Percentiles rank a stretch among this genome's conserved stretches.
Conservation (phyloP, 30 jellyfish, hydroid and myxozoan species). For the Aurelia sp. region DNA sequence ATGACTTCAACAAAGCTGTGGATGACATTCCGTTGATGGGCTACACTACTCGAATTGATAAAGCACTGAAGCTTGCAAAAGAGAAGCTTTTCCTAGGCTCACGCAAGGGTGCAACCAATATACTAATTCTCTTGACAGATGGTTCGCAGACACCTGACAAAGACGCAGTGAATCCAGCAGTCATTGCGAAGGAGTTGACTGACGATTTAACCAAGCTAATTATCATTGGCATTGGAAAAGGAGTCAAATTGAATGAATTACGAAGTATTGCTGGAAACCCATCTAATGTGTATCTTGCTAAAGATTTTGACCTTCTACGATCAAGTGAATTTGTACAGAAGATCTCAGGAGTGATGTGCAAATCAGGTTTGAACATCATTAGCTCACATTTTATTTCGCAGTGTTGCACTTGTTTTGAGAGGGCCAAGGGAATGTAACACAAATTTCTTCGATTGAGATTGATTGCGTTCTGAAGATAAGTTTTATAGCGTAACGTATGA, state of each 20-base stretch:
- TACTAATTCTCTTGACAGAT: conserved; percentile 84
- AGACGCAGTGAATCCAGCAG: conserved; percentile 82
- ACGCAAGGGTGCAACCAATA: conserved; percentile 73
- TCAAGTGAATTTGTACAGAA: conserved; percentile 54
- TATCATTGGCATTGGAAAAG: conserved; percentile 84
- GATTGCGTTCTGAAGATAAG: too few relatives aligned
- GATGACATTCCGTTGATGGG: conserved; percentile 89
- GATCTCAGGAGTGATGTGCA: conserved; percentile 49
- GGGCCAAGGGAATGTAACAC: conserved; percentile 19
- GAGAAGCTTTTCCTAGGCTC: conserved; percentile 80
- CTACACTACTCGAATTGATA: conserved; percentile 88
- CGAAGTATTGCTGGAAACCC: conserved; percentile 70
- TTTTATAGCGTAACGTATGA: too few relatives aligned
- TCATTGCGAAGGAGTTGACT: conserved; percentile 64
- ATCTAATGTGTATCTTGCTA: conserved; percentile 60
- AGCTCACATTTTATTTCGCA: too few relatives aligned
- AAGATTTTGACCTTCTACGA: conserved; percentile 60
- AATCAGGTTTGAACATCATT: neutral
- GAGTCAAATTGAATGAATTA: conserved; percentile 70
- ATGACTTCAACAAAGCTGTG: conserved; percentile 82
- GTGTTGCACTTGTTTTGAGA: neutral
- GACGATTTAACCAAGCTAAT: conserved; percentile 63
- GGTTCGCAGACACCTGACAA: conserved; percentile 88
- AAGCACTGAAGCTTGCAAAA: conserved; percentile 84
- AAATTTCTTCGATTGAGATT: too few relatives aligned